Evolutionary conservation across 2,888 invertebrate genomes (phyloP).

Genomic region (Phoronis australis): DNA sequence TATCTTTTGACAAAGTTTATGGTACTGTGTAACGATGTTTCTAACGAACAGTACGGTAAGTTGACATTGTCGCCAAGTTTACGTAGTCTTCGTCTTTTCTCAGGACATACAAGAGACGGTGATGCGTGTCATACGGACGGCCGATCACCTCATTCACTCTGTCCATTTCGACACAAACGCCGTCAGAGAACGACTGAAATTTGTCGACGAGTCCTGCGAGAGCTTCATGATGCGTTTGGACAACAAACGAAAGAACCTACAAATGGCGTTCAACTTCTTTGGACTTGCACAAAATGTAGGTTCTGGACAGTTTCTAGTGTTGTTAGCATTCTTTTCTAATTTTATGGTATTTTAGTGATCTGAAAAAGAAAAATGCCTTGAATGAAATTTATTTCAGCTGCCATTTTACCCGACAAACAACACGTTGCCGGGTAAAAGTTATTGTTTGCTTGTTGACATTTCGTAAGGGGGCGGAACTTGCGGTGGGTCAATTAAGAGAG

Average conservation of each 20-base stretch:
- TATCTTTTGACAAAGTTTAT: too few species aligned
- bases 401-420: too few species aligned
- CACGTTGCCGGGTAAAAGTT: too few species aligned
- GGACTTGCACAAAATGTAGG: constrained; percentile 64
- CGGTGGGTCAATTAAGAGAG: background rate
- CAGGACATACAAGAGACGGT: constrained; percentile 69
- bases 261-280: constrained; percentile 69
- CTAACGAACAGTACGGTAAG: too few species aligned
- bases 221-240: constrained; percentile 70
- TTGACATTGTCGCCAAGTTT: too few species aligned
- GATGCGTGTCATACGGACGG: constrained; percentile 70
- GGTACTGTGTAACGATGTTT: too few species aligned
- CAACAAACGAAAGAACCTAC: constrained; percentile 64
- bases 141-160: constrained; percentile 68
- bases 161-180: constrained; percentile 61
- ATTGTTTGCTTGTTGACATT: too few species aligned
- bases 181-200: constrained; percentile 42
- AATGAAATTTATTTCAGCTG: background rate
- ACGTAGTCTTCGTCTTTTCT: too few species aligned
- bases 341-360: background rate
- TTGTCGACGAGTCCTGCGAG: constrained; percentile 43
- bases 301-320: background rate
- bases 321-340: background rate
- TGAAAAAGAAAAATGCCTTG: background rate
- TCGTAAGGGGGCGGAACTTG: too few species aligned